Conservation (phyloP, 2,888 invertebrate species). For the Perdita meconis region DNA sequence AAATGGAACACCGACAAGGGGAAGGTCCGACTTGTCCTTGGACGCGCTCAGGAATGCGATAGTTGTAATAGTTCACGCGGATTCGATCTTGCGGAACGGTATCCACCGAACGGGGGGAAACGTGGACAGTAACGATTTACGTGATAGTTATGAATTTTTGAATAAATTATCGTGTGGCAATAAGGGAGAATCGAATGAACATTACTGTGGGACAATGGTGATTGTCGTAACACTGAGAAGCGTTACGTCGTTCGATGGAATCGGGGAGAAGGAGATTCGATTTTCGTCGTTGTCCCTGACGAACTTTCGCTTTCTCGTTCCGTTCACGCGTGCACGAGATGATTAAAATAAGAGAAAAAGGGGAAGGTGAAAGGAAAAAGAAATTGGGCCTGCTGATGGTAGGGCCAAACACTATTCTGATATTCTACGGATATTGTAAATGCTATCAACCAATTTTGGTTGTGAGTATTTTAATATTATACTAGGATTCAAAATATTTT, state of each 20-base stretch:
- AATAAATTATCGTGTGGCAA: constrained; percentile 1
- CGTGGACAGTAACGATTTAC: not conserved
- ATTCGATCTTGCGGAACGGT: not conserved
- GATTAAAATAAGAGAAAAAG: not conserved
- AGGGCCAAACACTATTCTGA: too few relatives aligned
- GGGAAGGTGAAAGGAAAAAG: constrained; percentile 52
- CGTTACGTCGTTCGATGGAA: not conserved
- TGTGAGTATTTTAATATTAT: too few relatives aligned
- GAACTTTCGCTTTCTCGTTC: constrained; percentile 56
- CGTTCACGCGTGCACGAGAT: not conserved
- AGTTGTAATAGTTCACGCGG: too few relatives aligned
- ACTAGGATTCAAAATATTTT: too few relatives aligned
- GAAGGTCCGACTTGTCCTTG: too few relatives aligned
- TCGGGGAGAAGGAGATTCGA: too few relatives aligned
- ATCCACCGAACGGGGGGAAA: not conserved
- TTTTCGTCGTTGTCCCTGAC: not conserved
- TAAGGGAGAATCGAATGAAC: not conserved
- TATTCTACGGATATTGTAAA: too few relatives aligned
- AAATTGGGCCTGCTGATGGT: not conserved
- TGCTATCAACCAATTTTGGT: too few relatives aligned
- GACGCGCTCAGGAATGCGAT: too few relatives aligned
- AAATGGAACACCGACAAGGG: too few relatives aligned
- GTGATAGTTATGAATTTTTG: constrained; percentile 4
- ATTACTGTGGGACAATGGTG: too few relatives aligned
- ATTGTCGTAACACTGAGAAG: not conserved